These are phyloP conservation scores for Octodonta nipae DNA, from an alignment of 2,888 invertebrate species.

Conservation along the genomic window DNA sequence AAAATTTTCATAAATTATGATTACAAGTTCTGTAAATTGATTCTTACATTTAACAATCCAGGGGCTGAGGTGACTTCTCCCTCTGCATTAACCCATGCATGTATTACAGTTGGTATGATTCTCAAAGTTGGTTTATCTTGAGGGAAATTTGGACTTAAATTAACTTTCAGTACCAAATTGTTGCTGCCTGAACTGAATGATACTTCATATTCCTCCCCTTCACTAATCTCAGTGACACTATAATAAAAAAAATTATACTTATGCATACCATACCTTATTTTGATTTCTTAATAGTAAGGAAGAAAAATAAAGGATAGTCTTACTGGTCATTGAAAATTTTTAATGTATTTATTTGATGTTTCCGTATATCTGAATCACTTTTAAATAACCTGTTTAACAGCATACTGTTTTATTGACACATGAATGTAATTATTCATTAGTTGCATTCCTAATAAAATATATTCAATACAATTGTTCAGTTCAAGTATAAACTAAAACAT, in stretches of 20 bases:
- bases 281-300: neutral
- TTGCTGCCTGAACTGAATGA: conserved; percentile 53
- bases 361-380: conserved; percentile 45
- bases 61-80: conserved; percentile 62
- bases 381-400: conserved; percentile 46
- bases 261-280: too few relatives aligned
- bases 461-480: too few relatives aligned
- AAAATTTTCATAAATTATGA: conserved; percentile 1
- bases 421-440: too few relatives aligned
- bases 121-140: conserved; percentile 58
- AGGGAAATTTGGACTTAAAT: conserved; percentile 58
- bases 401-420: too few relatives aligned
- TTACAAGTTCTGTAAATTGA: conserved; percentile 1
- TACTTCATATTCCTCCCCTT: conserved; percentile 59
- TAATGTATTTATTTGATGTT: conserved; percentile 66
- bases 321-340: conserved; percentile 73
- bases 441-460: too few relatives aligned
- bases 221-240: conserved; percentile 57
- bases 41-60: conserved; percentile 53
- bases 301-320: conserved; percentile 20
- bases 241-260: neutral
- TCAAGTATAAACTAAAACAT: too few relatives aligned
- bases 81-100: conserved; percentile 58
- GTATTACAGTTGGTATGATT: conserved; percentile 51
- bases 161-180: conserved; percentile 52